Evolutionary conservation across 2,113 vertebrate genomes (phyloP).

Genomic region (Castor canadensis): DNA sequence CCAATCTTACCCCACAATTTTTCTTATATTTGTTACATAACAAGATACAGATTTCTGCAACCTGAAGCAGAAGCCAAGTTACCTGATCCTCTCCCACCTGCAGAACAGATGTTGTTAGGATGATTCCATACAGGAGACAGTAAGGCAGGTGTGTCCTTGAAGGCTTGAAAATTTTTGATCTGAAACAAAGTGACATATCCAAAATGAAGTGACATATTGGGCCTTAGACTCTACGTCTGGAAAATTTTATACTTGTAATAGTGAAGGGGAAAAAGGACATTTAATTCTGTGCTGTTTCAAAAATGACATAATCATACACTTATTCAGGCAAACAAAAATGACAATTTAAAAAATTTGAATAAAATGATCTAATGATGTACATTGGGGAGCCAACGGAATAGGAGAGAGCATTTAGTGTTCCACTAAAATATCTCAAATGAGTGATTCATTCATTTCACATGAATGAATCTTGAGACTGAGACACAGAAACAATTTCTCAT

Average conservation of each 20-base stretch:
- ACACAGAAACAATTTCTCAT: background rate
- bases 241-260: background rate
- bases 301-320: background rate
- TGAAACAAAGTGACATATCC: background rate
- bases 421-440: background rate
- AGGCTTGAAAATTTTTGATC: background rate
- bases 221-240: background rate
- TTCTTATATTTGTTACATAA: background rate
- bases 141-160: background rate
- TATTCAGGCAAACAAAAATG: background rate
- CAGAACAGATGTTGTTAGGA: background rate
- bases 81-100: background rate
- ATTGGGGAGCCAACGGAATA: background rate
- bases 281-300: background rate
- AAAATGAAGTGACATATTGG: too few relatives aligned
- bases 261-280: background rate
- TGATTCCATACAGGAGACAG: constrained; percentile 16
- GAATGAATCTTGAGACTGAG: background rate
- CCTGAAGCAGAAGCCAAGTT: background rate
- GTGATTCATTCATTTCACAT: background rate
- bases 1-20: background rate
- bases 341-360: background rate
- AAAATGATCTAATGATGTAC: background rate
- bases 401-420: background rate
- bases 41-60: background rate